These are phyloP conservation scores for Pituophis catenifer DNA, from an alignment of 2,113 vertebrate species.

Conservation along the genomic window DNA sequence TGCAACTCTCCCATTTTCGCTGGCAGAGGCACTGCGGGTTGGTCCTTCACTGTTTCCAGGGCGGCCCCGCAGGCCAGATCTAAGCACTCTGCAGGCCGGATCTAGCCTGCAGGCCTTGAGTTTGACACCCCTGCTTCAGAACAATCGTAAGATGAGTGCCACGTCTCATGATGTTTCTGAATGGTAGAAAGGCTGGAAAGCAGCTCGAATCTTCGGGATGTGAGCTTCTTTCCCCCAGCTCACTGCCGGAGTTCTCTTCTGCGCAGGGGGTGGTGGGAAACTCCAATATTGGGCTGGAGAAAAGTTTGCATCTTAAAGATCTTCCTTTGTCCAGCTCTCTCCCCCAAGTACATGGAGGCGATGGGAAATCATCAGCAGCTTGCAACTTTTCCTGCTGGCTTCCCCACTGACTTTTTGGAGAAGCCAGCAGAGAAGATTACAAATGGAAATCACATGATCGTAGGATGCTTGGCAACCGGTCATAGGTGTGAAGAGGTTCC, in stretches of 20 bases:
- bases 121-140: background rate
- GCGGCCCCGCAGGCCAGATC: too few species aligned
- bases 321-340: background rate
- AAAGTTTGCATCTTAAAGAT: background rate
- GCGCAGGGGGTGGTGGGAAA: background rate
- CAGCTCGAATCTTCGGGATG: background rate
- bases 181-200: background rate
- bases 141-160: background rate
- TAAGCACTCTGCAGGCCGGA: too few species aligned
- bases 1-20: too few species aligned
- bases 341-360: background rate
- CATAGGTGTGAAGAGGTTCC: background rate
- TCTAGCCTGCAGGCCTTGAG: too few species aligned
- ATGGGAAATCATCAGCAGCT: background rate
- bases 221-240: background rate
- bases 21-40: too few species aligned
- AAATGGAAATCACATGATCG: background rate
- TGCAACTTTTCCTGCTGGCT: background rate
- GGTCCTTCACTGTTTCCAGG: too few species aligned
- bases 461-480: background rate
- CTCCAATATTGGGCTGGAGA: background rate
- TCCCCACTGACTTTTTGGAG: background rate
- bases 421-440: background rate
- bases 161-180: background rate
- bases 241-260: background rate